These are phyloP conservation scores for Balearica regulorum DNA, from an alignment of 2,797 vertebrate genomes.

Conservation along the genomic window DNA sequence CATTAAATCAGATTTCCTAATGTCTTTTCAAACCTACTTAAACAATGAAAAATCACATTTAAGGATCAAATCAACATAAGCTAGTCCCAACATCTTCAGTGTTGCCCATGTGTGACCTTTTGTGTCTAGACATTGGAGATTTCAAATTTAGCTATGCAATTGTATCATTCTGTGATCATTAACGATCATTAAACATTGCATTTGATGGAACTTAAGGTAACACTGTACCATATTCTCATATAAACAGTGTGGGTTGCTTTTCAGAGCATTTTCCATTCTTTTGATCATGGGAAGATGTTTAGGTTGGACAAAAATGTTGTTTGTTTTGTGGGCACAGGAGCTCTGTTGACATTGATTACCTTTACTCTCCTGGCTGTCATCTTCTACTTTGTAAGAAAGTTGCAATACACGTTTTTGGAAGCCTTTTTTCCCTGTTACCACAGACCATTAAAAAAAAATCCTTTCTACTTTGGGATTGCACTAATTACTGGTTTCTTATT, in stretches of 20 bases:
- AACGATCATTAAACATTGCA: neutral
- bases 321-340: neutral
- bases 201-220: neutral
- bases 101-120: neutral
- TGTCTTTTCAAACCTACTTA: constrained; percentile 6
- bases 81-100: neutral
- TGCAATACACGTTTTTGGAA: neutral
- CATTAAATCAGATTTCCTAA: constrained; percentile 33
- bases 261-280: neutral
- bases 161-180: neutral
- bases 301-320: neutral
- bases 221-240: neutral
- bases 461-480: neutral
- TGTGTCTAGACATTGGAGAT: neutral
- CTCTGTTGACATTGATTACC: neutral
- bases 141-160: neutral
- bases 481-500: neutral
- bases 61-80: constrained; percentile 28
- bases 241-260: neutral
- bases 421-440: neutral
- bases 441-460: neutral
- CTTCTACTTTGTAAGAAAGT: neutral
- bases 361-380: neutral
- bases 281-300: neutral
- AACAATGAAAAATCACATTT: constrained; percentile 41